Evolutionary conservation across 2,797 vertebrate species (phyloP), one percentile per base, ranked within the genome.

Genomic region (Valencia hispanica): DNA sequence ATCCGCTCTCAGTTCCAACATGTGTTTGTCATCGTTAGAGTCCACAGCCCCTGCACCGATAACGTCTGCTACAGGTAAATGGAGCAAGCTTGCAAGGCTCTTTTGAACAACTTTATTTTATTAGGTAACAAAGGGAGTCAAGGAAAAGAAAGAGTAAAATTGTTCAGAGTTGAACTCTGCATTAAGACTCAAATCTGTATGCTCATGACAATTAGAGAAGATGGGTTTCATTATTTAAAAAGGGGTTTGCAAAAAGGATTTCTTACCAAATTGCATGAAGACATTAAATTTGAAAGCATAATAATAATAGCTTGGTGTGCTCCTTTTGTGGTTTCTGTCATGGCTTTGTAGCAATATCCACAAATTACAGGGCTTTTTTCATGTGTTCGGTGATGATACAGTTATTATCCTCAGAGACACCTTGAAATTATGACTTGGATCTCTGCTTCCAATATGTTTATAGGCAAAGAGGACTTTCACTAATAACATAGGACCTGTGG

Each of bases 1-100:
- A 98, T 99, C 94, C 97, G 98, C 86, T 99, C 98, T 41, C 98
- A 99, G 94, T 99, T 99, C 83, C 98, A 99, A 79, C 98, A 99
- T 79, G 97, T 99, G 75, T 99, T 99, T 91, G 97, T 99, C 93
- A 98, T 99, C 79, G 97, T 99, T 93, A 97, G 96, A 94, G 98
- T 97, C 82, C 97, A 99, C 91, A 98, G 95, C 91, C 98, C 98
- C 18, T 98, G 98, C 93, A 97, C 97, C 34, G 98, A 99, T 83
- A 98, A 95, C 48, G 97, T 99, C 86, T 99, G 98, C 87, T 99
- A 99, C 89, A 99, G 98, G 98, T 98, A 94, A 96, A 94, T 83
- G 74, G 61, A 69, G 68, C 45, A 72, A 81, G 79, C 34, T 70
- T 80, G 72, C 77, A 48, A 79, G 74, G 74, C 73, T 50, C 50